Percentiles rank a stretch among this genome's conserved stretches.
phyloP scores from a whole-genome alignment of 2,113 vertebrate genomes.

The Tragelaphus buxtoni region DNA sequence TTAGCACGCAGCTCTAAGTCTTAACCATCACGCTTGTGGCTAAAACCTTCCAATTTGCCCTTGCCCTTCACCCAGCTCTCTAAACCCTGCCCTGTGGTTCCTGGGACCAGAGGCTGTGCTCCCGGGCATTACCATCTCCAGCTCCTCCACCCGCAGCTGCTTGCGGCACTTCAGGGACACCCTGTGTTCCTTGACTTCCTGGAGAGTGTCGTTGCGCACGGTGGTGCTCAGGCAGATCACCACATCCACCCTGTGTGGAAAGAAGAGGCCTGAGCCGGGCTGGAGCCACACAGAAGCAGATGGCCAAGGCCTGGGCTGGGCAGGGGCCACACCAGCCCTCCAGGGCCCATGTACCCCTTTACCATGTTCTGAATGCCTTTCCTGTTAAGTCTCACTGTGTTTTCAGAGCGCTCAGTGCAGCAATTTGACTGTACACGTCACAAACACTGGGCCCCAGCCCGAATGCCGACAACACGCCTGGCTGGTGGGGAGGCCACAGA shows the following conservation, averaged over 20 bases:
- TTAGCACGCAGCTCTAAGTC: not conserved
- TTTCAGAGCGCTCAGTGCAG: not conserved
- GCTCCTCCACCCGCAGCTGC: constrained; percentile 95
- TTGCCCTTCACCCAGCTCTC: not conserved
- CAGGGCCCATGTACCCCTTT: not conserved
- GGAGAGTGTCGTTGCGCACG: constrained; percentile 95
- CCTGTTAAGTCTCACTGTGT: not conserved
- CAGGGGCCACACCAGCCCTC: not conserved
- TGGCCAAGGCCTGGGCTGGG: not conserved
- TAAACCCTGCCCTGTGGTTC: not conserved
- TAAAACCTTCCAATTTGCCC: not conserved
- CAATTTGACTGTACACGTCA: not conserved
- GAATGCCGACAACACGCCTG: not conserved
- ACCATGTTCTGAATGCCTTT: not conserved
- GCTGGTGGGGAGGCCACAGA: not conserved
- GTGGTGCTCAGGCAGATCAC: constrained; percentile 97
- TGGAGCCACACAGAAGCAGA: not conserved
- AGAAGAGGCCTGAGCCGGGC: not conserved
- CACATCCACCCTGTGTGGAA: constrained; percentile 90
- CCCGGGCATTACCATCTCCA: constrained; percentile 90
- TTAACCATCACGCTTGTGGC: not conserved
- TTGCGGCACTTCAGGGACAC: constrained; percentile 96
- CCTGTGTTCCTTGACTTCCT: constrained; percentile 93
- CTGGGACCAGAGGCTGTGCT: not conserved
- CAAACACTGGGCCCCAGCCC: not conserved